Evolutionary conservation across 2,113 vertebrate species (phyloP).

Genomic region (Oreochromis niloticus): DNA sequence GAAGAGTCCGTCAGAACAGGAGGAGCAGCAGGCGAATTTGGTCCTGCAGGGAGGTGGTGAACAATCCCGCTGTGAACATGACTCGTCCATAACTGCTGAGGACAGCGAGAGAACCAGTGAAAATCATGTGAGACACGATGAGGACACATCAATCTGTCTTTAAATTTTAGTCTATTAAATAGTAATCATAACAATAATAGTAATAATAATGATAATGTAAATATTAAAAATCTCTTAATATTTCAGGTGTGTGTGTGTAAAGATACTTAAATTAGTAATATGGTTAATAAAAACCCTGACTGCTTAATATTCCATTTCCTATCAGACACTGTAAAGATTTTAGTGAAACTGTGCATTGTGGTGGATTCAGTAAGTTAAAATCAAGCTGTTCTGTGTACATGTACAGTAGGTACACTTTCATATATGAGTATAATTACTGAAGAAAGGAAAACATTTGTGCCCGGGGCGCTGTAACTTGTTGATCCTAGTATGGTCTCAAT

Average conservation of each 20-base stretch:
- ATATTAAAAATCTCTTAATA: background rate
- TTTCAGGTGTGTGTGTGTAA: background rate
- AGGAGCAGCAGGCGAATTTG: background rate
- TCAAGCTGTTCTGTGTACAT: background rate
- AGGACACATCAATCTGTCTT: slow-evolving; percentile 6
- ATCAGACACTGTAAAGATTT: background rate
- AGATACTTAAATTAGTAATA: background rate
- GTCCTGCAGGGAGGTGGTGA: background rate
- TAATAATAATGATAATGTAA: background rate
- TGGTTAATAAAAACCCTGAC: background rate
- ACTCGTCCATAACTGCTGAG: background rate
- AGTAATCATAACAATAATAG: background rate
- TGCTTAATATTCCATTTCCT: background rate
- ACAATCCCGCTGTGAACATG: background rate
- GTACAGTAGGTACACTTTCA: background rate
- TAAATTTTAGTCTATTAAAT: background rate
- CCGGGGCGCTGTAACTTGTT: background rate
- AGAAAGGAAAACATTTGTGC: background rate
- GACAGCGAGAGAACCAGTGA: accelerated
- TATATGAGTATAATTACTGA: accelerated
- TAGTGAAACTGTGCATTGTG: background rate
- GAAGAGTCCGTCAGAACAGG: accelerated
- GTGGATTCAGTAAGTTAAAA: background rate
- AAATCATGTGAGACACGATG: background rate
- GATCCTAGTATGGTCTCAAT: background rate